A percentile compares a stretch with the other conserved stretches of the same genome.
These are phyloP conservation scores for Oxycera nigricornis DNA, from an alignment of 2,888 invertebrate genomes.

Conservation along the genomic window DNA sequence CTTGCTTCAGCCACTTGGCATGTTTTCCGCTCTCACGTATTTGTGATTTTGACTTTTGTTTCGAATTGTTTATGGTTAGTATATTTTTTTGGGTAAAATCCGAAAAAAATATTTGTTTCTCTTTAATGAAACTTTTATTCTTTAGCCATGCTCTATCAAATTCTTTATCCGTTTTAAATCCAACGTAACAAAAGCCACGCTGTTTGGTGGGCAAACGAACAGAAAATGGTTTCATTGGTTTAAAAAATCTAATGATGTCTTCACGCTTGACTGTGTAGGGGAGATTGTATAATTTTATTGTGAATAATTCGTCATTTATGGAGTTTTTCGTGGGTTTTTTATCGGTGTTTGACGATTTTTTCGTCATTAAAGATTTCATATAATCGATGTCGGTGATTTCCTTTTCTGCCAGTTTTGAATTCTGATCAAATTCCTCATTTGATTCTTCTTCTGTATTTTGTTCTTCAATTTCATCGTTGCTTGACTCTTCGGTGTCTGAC, in stretches of 20 bases:
- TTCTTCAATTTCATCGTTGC: not conserved
- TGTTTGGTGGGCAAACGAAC: constrained; percentile 79
- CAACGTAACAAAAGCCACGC: constrained; percentile 89
- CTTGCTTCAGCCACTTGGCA: constrained; percentile 69
- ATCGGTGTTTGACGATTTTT: constrained; percentile 49
- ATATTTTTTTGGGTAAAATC: constrained; percentile 64
- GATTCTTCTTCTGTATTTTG: constrained; percentile 49
- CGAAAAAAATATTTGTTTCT: constrained; percentile 68
- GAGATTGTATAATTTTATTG: constrained; percentile 78
- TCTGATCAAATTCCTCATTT: constrained; percentile 53
- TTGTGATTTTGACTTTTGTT: constrained; percentile 48
- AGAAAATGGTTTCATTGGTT: constrained; percentile 78
- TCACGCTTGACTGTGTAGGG: constrained; percentile 82
- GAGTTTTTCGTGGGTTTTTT: constrained; percentile 55
- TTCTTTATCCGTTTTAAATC: constrained; percentile 83
- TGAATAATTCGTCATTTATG: constrained; percentile 65
- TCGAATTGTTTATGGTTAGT: constrained; percentile 53
- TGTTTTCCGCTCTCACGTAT: constrained; percentile 51
- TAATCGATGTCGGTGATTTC: constrained; percentile 83
- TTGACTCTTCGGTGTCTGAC: too few relatives aligned
- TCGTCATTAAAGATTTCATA: constrained; percentile 72
- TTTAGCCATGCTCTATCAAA: constrained; percentile 81
- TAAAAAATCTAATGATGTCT: constrained; percentile 84
- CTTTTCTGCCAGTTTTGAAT: constrained; percentile 70
- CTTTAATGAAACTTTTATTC: constrained; percentile 83